Evolutionary conservation across 2,113 vertebrate genomes (phyloP), one percentile per base, ranked within the genome.

Genomic region (Mus spicilegus): DNA sequence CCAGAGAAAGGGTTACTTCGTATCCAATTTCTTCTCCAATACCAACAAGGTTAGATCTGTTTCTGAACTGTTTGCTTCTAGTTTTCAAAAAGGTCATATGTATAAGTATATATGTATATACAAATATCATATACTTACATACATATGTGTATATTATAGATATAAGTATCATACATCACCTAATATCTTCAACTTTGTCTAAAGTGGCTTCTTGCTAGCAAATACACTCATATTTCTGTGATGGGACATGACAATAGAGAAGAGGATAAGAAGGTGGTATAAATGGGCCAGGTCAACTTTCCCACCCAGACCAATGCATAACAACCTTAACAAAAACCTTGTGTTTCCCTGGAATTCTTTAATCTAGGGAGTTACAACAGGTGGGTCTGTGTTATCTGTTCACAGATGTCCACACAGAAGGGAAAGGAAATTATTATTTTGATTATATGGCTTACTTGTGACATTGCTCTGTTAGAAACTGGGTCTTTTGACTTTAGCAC

Each of bases 1-100:
- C 7, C 20, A 58, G 77, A 77, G 65, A 69, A 89, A 90, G 14
- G 92, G 5, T 11, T 30, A 85, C 16, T 80, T 51, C 2, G 58
- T 51, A 73, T 51, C 70, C n/a, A 42, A 7, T 54, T 33, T 77
- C 49, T 75, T 69, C 61, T 91, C 65, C 54, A n/a, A 67, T 61
- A 94, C 4, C 20, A 26, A 39, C 10, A 28, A 90, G 58, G 30
- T 20, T 65, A 65, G 72, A 30, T 77, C 22, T 72, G 9, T 82
- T 94, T 93, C 77, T 82, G 69, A 97, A 76, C 51, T 76, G 13
- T 92, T 75, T 46, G 4, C 26, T 56, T 49, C 63, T 39, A 58
- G 78, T 72, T 90, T 86, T 70, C 84, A 58, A 77, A 58, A 88
- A 81, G 33, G 19, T 49, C 77, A 63, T 8, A 39, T 1, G 30